Base-by-base conservation (phyloP, 2,113 vertebrate genomes). In the Halichoeres trimaculatus region DNA sequence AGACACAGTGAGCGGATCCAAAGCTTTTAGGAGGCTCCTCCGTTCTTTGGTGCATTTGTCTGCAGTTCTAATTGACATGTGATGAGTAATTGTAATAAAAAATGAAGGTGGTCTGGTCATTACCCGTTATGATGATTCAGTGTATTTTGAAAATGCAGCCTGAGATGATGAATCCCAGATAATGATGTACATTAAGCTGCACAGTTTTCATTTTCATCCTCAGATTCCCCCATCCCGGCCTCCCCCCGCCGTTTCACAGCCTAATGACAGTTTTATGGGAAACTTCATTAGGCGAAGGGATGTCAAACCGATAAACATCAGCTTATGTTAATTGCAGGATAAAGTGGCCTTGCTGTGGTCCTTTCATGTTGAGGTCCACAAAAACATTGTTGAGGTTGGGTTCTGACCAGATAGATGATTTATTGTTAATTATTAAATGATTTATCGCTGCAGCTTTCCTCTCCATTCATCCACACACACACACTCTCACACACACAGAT, bases 181-280 rank as follows among this genome's bases (percentile, higher is more conserved):
- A 91, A 90, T 84, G 83, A 89, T 73, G 68, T 83, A 82, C 88
- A 91, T 92, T 90, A 89, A 74, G 74, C 79, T 40, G 55, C 76
- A 23, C 71, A 43, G 80, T 89, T 91, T 86, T 89, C 83, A 76
- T 85, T 81, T 80, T 79, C 73, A 58, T 70, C 51, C 60, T 70
- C 65, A 30, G 48, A 22, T 20, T 56, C 50, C 65, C 20, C 56
- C 58, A 4, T 56, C 56, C 35, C 36, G 0, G 41, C 34, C 40
- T 30, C 30, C 56, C 69, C 24, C 60, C 30, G 10, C 56, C 72
- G 48, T 56, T 59, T 74, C 41, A 47, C 63, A 54, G 70, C 69
- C 85, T 92, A 92, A 91, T 87, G 91, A 90, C 81, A 76, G 59
- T 90, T 93, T 91, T 87, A 92, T 91, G 87, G 85, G 85, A 89